Conservation (phyloP, 2,888 invertebrate genomes). For the Archips crataeganus region DNA sequence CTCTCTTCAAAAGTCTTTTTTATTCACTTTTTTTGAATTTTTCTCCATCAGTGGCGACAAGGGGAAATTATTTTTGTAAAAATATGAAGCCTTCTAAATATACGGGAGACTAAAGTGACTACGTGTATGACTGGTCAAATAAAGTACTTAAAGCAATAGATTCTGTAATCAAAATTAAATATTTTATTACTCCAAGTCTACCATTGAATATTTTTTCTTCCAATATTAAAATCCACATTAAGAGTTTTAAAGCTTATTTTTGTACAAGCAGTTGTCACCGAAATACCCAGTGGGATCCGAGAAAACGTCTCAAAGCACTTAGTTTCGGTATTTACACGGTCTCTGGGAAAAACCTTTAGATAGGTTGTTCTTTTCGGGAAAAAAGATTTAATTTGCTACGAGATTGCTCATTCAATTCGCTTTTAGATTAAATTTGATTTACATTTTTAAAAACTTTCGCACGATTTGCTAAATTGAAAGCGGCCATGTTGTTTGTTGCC, state of each 20-base stretch:
- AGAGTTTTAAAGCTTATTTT: constrained; percentile 11
- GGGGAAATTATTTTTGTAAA: too few species aligned
- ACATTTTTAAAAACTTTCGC: constrained; percentile 11
- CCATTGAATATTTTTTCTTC: neutral
- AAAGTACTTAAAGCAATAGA: neutral
- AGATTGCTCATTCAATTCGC: constrained; percentile 25
- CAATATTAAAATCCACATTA: neutral
- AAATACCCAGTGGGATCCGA: constrained; percentile 15
- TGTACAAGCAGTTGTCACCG: constrained; percentile 5
- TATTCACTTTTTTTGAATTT: too few species aligned
- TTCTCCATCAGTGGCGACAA: too few species aligned
- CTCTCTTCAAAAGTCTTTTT: too few species aligned
- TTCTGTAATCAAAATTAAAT: neutral
- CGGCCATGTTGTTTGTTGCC: neutral
- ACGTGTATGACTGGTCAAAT: neutral
- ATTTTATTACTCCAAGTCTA: neutral
- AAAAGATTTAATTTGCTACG: constrained; percentile 21
- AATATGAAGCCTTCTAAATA: too few species aligned
- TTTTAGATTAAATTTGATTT: constrained; percentile 1
- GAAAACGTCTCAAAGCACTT: constrained; percentile 28
- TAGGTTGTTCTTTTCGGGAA: constrained; percentile 20
- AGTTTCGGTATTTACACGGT: constrained; percentile 27
- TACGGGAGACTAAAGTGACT: too few species aligned
- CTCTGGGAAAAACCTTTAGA: constrained; percentile 13
- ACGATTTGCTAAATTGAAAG: neutral